phyloP scores from a whole-genome alignment of 2,888 invertebrate genomes.

The Ptilodon capucinus region DNA sequence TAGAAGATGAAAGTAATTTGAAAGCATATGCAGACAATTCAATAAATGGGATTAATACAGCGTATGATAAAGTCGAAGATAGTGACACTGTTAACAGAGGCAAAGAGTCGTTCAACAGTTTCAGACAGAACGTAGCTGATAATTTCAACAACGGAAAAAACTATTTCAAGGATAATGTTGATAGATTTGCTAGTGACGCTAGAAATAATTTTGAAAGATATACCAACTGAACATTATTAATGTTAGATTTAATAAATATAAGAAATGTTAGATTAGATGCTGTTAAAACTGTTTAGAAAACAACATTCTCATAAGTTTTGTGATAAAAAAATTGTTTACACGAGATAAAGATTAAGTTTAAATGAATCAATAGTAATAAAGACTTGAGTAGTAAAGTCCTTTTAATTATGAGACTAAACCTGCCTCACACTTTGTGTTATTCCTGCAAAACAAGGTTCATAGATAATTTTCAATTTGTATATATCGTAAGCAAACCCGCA shows the following conservation, averaged over 20 bases:
- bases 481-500: no score
- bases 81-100: not conserved
- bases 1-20: not conserved
- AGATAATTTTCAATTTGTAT: no score
- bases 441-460: no score
- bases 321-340: no score
- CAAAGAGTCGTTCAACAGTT: slow-evolving; percentile 1
- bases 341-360: no score
- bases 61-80: slow-evolving; percentile 9
- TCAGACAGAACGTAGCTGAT: slow-evolving; percentile 4
- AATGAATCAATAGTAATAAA: no score
- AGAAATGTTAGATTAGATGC: no score
- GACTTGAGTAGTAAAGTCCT: no score
- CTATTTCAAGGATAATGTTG: not conserved
- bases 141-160: slow-evolving; percentile 10
- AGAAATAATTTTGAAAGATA: not conserved
- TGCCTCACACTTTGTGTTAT: no score
- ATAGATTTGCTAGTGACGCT: not conserved
- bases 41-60: slow-evolving; percentile 9
- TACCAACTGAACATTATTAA: not conserved
- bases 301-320: no score
- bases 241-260: not conserved
- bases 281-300: no score
- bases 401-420: no score
- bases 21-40: slow-evolving; percentile 4